Percentiles rank a stretch among this genome's conserved stretches.
phyloP scores from a whole-genome alignment of 1,140 invertebrate species.

The Argopecten irradians region DNA sequence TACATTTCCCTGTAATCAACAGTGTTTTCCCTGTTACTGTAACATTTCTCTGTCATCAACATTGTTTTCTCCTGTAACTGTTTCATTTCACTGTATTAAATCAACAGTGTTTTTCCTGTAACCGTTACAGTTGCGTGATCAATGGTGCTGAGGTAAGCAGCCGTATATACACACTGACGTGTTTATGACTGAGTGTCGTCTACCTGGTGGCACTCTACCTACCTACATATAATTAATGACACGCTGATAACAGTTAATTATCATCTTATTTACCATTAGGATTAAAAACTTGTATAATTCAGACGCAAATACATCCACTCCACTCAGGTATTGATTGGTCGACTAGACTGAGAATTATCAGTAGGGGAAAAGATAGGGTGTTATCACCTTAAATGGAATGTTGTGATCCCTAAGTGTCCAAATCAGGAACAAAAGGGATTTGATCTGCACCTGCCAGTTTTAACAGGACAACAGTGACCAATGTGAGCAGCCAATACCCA shows the following conservation, averaged over 20 bases:
- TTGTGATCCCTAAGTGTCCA: not conserved
- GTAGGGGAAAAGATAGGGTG: not conserved
- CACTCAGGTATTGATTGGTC: not conserved
- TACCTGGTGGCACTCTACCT: not conserved
- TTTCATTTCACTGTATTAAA: not conserved
- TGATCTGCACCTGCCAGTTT: not conserved
- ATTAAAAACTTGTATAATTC: constrained; percentile 12
- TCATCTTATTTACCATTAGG: not conserved
- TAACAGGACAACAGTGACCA: not conserved
- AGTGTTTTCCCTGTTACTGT: no score
- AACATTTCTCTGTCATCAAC: no score
- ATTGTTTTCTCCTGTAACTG: no score
- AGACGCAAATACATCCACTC: not conserved
- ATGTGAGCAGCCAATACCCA: not conserved
- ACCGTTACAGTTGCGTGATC: no score
- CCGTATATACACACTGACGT: not conserved
- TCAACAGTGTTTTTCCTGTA: not conserved
- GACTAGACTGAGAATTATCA: not conserved
- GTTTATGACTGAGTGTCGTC: not conserved
- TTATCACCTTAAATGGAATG: constrained; percentile 6
- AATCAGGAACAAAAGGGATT: constrained; percentile 15
- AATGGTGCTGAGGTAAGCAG: not conserved
- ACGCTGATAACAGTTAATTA: not conserved
- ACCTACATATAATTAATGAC: not conserved
- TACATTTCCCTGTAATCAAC: no score